Conservation (phyloP, 1,140 invertebrate species). For the Trichonephila inaurata region DNA sequence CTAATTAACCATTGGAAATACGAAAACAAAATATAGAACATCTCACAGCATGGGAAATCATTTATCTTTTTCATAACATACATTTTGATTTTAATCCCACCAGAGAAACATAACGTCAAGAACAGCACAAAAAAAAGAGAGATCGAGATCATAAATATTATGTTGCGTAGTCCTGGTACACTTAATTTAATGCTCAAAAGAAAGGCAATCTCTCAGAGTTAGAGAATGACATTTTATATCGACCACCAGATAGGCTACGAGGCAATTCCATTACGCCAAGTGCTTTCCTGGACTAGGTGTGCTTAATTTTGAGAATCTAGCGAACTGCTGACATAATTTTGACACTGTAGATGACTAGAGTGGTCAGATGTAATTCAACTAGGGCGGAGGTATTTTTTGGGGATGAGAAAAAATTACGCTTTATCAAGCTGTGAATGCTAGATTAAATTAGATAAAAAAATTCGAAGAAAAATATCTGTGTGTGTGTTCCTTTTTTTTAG, state of each 20-base stretch:
- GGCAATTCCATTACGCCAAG: constrained; percentile 1
- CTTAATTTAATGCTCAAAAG: constrained; percentile 3
- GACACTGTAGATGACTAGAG: background rate
- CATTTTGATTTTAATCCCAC: background rate
- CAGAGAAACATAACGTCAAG: background rate
- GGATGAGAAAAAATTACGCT: background rate
- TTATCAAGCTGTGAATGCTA: no score
- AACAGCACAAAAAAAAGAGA: background rate
- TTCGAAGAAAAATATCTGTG: no score
- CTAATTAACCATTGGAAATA: no score
- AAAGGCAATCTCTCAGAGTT: background rate
- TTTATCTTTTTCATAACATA: background rate
- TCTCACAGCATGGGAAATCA: no score
- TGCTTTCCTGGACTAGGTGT: background rate
- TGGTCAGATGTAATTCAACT: background rate
- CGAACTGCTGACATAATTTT: background rate
- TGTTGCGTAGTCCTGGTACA: background rate
- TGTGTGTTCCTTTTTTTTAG: no score
- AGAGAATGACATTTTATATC: background rate
- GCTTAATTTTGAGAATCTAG: background rate
- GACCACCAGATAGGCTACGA: background rate
- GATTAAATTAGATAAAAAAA: no score
- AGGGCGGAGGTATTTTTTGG: background rate
- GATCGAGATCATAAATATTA: background rate
- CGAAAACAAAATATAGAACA: no score